Evolutionary conservation across 2,888 invertebrate species (phyloP).

Genomic region (Catonia carolina): DNA sequence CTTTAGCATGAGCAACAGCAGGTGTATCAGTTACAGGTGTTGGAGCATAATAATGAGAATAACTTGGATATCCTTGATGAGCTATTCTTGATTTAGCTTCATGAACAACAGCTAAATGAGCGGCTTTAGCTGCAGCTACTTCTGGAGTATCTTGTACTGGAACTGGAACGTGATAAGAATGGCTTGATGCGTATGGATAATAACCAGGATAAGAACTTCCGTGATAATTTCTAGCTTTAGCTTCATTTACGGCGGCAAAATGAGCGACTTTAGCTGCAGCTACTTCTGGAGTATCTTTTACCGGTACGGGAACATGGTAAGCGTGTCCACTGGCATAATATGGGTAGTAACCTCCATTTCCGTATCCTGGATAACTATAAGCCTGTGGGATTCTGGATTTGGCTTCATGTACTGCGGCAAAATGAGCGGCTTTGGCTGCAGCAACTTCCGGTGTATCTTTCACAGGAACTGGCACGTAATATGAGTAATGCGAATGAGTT

Average conservation of each 20-base stretch:
- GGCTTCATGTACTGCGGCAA: constrained; percentile 21
- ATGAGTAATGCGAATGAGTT: neutral
- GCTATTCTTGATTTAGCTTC: constrained; percentile 16
- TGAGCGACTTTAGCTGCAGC: too few relatives aligned
- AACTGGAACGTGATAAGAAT: too few relatives aligned
- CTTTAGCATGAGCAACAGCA: constrained; percentile 39
- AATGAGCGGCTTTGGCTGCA: constrained; percentile 24
- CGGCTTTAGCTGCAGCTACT: constrained; percentile 23
- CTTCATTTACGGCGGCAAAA: too few relatives aligned
- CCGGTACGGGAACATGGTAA: neutral
- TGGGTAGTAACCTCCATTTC: neutral
- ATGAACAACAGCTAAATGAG: constrained; percentile 17
- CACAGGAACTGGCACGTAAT: neutral
- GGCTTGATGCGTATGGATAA: too few relatives aligned
- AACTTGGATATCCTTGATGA: neutral
- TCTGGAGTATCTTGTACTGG: constrained; percentile 16
- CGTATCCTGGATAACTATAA: neutral
- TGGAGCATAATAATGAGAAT: neutral
- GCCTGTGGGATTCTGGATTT: constrained; percentile 13
- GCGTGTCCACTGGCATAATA: neutral
- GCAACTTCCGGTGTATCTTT: constrained; percentile 25
- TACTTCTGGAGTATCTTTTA: constrained; percentile 6
- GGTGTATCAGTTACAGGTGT: constrained; percentile 33
- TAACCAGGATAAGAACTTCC: too few relatives aligned
- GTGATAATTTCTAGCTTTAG: too few relatives aligned